A percentile compares a stretch with the other conserved stretches of the same genome.
phyloP scores from a whole-genome alignment of 2,888 invertebrate genomes.

The Chloromyia formosa region DNA sequence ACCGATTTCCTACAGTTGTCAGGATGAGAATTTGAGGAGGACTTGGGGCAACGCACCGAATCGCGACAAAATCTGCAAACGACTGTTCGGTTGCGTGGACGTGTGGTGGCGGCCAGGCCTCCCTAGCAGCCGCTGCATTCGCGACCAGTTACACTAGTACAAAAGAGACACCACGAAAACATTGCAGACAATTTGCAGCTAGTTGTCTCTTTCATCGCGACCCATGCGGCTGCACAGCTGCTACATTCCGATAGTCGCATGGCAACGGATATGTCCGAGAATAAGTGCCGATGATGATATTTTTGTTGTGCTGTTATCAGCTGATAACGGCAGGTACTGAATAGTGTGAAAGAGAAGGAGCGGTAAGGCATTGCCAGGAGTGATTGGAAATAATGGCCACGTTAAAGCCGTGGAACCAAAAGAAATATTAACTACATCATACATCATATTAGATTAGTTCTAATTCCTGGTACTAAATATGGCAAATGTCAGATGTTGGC shows the following conservation, averaged over 20 bases:
- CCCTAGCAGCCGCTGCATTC: background rate
- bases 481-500: too few relatives aligned
- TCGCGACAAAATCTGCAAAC: slow-evolving; percentile 33
- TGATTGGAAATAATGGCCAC: background rate
- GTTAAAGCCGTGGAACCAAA: too few relatives aligned
- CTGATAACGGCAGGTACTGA: slow-evolving; percentile 12
- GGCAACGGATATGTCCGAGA: background rate
- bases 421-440: too few relatives aligned
- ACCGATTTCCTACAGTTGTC: background rate
- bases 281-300: background rate
- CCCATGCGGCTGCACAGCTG: background rate
- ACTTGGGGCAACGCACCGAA: background rate
- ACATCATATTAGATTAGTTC: too few relatives aligned
- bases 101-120: background rate
- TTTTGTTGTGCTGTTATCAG: slow-evolving; percentile 19
- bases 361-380: background rate
- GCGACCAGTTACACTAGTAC: background rate
- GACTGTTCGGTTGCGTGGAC: background rate
- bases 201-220: background rate
- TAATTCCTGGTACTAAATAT: too few relatives aligned
- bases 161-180: slow-evolving; percentile 26
- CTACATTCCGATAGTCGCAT: background rate
- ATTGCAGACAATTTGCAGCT: slow-evolving; percentile 17
- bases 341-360: background rate
- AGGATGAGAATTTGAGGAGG: background rate